Percentiles rank a stretch among this genome's conserved stretches.
phyloP scores from a whole-genome alignment of 2,113 vertebrate species.

The Dicentrarchus labrax region DNA sequence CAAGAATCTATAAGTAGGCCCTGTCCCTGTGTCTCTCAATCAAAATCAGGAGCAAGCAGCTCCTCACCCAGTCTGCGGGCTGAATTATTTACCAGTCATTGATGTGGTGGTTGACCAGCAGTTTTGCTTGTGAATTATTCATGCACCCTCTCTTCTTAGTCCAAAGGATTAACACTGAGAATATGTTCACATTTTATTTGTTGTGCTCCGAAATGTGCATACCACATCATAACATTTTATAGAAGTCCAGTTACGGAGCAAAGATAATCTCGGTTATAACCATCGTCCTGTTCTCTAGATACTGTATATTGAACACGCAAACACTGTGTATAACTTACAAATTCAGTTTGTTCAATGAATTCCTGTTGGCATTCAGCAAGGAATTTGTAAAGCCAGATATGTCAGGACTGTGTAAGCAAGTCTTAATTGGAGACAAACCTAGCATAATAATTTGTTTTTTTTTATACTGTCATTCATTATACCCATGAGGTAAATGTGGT shows the following conservation, averaged over 20 bases:
- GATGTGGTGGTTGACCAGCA: slow-evolving; percentile 82
- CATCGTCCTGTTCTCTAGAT: slow-evolving; percentile 11
- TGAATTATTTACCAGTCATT: slow-evolving; percentile 85
- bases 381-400: slow-evolving; percentile 37
- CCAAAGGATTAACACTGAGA: slow-evolving; percentile 73
- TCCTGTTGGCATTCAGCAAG: slow-evolving; percentile 3
- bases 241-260: slow-evolving; percentile 26
- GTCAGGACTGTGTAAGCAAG: slow-evolving; percentile 11
- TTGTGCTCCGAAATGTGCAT: slow-evolving; percentile 50
- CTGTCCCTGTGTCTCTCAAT: slow-evolving; percentile 81
- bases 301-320: slow-evolving; percentile 5
- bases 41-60: slow-evolving; percentile 78
- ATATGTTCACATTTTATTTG: slow-evolving; percentile 76
- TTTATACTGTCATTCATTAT: slow-evolving; percentile 35
- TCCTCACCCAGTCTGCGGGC: slow-evolving; percentile 71
- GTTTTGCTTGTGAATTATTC: slow-evolving; percentile 84
- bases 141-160: slow-evolving; percentile 70
- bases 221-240: slow-evolving; percentile 45
- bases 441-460: slow-evolving; percentile 28
- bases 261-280: slow-evolving; percentile 38
- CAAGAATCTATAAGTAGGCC: slow-evolving; percentile 81
- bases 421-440: slow-evolving; percentile 44
- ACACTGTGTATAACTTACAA: neutral
- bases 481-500: slow-evolving; percentile 11
- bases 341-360: slow-evolving; percentile 42